Base-by-base conservation (phyloP, 2,113 vertebrate species). In the Quiscalus mexicanus region DNA sequence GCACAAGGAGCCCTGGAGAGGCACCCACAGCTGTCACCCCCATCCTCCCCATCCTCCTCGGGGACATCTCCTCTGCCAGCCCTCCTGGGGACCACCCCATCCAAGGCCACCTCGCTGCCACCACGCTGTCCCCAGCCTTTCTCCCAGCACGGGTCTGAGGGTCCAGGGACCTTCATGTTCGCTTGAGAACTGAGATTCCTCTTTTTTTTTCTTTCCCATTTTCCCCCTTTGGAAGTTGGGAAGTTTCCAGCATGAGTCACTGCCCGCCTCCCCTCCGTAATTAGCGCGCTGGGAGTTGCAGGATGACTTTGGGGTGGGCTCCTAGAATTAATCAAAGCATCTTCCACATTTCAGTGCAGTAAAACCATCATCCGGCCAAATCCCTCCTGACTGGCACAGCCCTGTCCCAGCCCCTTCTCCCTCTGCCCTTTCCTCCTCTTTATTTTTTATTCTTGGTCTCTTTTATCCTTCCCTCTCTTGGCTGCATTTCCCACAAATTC, bases 181-280 rank as follows among this genome's bases (percentile, higher is more conserved):
- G 68, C 73, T 20, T 76, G 86, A 85, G 87, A 25, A 2, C 27
- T 22, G 49, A 92, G 76, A 83, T 69, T 90, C 84, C 31, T 91
- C 9, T 70, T 12, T 19, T 25, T 18, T 24, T 49, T 15, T 24
- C 24, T 15, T 15, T 18, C 3, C 15, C 6, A 12, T 5, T 10
- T 13, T 10, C 3, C 11, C 44, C 11, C 44, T 68, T 39, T 89
- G 90, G 65, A 94, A 94, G 79, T 18, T 96, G 97, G 96, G 73
- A 6, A 19, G 74, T 33, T 71, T 97, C 97, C 98, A 98, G 68
- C 67, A 81, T 98, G 98, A 98, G 95, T 98, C 98, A 98, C 92
- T 71, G 93, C 63, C 97, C 81, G 93, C 96, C 97, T 97, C 93
- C 91, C 86, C 96, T 87, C 89, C 4, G 0, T 84, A 63, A 97